Conservation (phyloP, 30 jellyfish, hydroid and myxozoan species). For the Aurelia aurita region DNA sequence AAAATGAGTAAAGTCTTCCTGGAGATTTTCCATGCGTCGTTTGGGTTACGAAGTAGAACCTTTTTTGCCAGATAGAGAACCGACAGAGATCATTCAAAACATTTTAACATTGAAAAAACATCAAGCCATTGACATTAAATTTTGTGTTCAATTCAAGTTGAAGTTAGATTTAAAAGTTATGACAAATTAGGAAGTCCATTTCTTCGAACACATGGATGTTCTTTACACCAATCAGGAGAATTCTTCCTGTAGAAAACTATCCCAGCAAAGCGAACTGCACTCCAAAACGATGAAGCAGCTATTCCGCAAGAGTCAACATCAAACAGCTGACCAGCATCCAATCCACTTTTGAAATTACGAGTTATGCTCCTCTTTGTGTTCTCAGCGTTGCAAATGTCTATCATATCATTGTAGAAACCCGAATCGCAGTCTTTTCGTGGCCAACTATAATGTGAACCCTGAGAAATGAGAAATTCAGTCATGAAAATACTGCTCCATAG, state of each 20-base stretch:
- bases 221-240: conserved; percentile 43
- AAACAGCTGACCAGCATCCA: neutral
- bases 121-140: neutral
- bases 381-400: conserved; percentile 27
- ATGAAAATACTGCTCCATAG: too few species aligned
- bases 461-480: neutral
- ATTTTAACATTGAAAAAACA: neutral
- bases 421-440: conserved; percentile 44
- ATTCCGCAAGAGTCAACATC: conserved; percentile 28
- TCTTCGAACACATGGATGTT: conserved; percentile 18
- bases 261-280: conserved; percentile 56
- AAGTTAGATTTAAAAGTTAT: neutral
- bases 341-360: neutral
- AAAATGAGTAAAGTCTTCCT: too few species aligned
- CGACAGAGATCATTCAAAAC: too few species aligned
- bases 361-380: neutral
- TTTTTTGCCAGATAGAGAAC: neutral
- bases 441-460: conserved; percentile 49
- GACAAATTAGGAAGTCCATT: conserved; percentile 45
- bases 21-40: too few species aligned
- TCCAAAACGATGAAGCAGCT: conserved; percentile 31
- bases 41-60: too few species aligned
- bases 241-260: conserved; percentile 36
- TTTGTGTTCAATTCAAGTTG: neutral
- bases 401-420: conserved; percentile 39